Evolutionary conservation across 1,140 invertebrate species (phyloP), one percentile per base, ranked within the genome.

Genomic region (Hyposmocoma kahamanoa): DNA sequence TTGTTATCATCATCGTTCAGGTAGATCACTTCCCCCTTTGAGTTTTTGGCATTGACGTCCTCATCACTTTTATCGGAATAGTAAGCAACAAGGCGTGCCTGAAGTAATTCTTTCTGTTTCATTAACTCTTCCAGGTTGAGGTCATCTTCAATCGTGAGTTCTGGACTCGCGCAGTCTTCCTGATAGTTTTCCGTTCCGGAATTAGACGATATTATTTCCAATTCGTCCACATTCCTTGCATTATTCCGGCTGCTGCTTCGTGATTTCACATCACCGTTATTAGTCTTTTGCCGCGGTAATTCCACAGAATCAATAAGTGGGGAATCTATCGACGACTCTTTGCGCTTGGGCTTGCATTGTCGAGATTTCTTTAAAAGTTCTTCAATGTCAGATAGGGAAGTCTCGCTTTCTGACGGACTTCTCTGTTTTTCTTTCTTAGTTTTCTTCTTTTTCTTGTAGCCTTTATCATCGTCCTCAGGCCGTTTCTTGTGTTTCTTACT

Each of bases 121-220:
- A 96, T 96, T 50, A 96, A 81, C 55, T 96, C 95, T 72, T 96
- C 95, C 5, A 96, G 79, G 79, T 96, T 95, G 50, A 96, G 91
- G 61, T 96, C 95, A 68, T 95, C 94, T 74, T 95, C 94, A 20
- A 94, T 90, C 4, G 89, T 89, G 45, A 94, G 89, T 64, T 94
- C 92, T 21, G 93, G 93, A 54, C 92, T 94, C 56, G 92, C 92
- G 57, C 90, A 90, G 69, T 94, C 93, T 45, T 91, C 88, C 62
- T 92, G 90, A 50, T 89, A 89, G 47, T 89, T 88, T 64, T 90
- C 91, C 60, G 90, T 90, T 47, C 93, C 92, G 28, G 90, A 91
- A 56, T 90, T 91, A 0, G 92, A 93, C 22, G 91, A 91, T 45
- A 92, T 89, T 24, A 92, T 89, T 78, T 92, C 90, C 44, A 92